phyloP scores from a whole-genome alignment of 2,113 vertebrate species.

The Myotis brandtii region DNA sequence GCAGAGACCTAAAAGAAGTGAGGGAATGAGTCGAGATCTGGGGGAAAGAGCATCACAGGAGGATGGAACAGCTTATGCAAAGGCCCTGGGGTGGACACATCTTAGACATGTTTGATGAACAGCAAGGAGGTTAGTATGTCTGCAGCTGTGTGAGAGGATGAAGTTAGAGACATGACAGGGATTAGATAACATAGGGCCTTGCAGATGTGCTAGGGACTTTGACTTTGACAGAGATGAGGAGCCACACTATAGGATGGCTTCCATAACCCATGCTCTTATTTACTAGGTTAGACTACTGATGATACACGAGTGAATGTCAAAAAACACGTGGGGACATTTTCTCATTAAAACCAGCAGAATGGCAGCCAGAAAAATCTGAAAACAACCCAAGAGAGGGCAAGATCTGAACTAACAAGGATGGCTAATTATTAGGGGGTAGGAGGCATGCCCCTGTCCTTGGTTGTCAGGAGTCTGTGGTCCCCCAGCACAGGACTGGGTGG shows the following conservation, averaged over 20 bases:
- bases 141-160: neutral
- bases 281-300: neutral
- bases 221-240: neutral
- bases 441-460: neutral
- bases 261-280: neutral
- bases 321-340: neutral
- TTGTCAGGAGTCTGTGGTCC: neutral
- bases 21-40: neutral
- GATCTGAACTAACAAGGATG: neutral
- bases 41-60: neutral
- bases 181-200: neutral
- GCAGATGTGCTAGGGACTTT: neutral
- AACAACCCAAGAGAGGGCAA: neutral
- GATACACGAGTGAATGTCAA: neutral
- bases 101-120: neutral
- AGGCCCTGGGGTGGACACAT: neutral
- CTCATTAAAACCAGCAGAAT: conserved; percentile 27
- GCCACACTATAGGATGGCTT: neutral
- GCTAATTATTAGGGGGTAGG: neutral
- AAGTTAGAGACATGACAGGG: neutral
- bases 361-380: neutral
- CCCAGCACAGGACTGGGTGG: neutral
- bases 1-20: neutral
- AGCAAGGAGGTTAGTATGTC: neutral
- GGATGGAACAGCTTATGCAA: neutral